Evolutionary conservation across 1,140 invertebrate genomes (phyloP), one percentile per base, ranked within the genome.

Genomic region (Schlechtendalia chinensis): DNA sequence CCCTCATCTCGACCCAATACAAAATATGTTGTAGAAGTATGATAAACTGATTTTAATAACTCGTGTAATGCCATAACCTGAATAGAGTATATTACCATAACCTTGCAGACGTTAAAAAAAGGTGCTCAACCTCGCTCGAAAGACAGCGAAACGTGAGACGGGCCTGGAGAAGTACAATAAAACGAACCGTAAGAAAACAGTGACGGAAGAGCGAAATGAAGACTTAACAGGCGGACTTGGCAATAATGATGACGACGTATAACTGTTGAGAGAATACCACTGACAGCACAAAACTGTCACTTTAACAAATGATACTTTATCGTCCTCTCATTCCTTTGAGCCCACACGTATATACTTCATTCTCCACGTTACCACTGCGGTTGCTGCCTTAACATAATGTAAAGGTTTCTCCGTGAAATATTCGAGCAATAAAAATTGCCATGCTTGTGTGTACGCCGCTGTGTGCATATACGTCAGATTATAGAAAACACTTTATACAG

Each of bases 291-390:
- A 59, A 77, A 39, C 56, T 77, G 74, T 61, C 74, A 45, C 74
- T 24, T 27, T 77, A 59, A 77, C n/a, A 77, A 77, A 77, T 77
- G 56, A 16, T 59, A 77, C 22, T 77, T 75, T 77, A 39, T 77
- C 54, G 39, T 5, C 29, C 32, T 61, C 59, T 29, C 47, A 56
- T 29, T 75, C 69, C 22, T 45, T 22, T 29, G 5, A 16, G n/a
- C n/a, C 29, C 32, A 39, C 39, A 12, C 22, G 27, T 53, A 56
- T 56, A 29, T 39, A 39, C 32, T 8, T 39, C 8, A 39, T 8
- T 3, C 32, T 39, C 32, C 3, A 4, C 32, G 8, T 16, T 32
- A 32, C 12, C 8, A 14, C 12, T 65, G 24, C 22, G 22, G 47
- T 11, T 1, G 22, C 56, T 27, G 22, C 56, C 56, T 59, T 12